Base-by-base conservation (phyloP, 1,140 invertebrate species). In the Streblospio benedicti region DNA sequence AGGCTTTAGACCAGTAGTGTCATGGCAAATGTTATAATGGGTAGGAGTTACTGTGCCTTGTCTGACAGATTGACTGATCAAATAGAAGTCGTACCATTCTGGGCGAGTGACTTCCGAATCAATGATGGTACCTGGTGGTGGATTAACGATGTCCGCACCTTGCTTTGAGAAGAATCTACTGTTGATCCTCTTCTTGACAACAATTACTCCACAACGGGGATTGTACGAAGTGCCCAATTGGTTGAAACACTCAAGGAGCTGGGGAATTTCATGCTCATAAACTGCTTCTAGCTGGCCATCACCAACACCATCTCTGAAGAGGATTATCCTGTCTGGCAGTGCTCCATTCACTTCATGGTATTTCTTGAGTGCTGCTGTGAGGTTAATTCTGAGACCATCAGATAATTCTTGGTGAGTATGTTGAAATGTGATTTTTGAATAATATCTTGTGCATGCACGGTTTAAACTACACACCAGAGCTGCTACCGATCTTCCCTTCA, bases 301-400 rank as follows among this genome's bases (percentile, higher is more conserved):
- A 18, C 90, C 86, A 4, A 97, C 89, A 32, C 93, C 93, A 80
- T 97, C 93, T 60, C 93, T 82, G 77, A 86, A 97, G n/a, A 97
- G 83, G 9, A 97, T 81, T 33, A 97, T 88, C 66, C 83, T 85
- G 2, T 86, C 81, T 0, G 93, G 92, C 59, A 75, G 61, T 0
- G 51, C 51, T 55, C 73, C 23, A 31, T 63, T 63, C 14, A 50
- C 35, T 25, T 41, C 55, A 14, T 41, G 31, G 50, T 51, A 63
- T 28, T 52, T 41, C 38, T 53, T 63, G 27, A 63, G 18, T 23
- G 41, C 52, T 6, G 28, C 59, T 43, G 32, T 55, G 12, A 41
- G 20, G 38, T 41, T 32, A 23, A 23, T 31, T 25, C 35, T 50
- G 14, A 59, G 28, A n/a, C 57, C 44, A 53, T 33, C 31, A 23